Percentiles rank a stretch among this genome's conserved stretches.
phyloP scores from a whole-genome alignment of 2,113 vertebrate genomes.

The Gallinago undulata region DNA sequence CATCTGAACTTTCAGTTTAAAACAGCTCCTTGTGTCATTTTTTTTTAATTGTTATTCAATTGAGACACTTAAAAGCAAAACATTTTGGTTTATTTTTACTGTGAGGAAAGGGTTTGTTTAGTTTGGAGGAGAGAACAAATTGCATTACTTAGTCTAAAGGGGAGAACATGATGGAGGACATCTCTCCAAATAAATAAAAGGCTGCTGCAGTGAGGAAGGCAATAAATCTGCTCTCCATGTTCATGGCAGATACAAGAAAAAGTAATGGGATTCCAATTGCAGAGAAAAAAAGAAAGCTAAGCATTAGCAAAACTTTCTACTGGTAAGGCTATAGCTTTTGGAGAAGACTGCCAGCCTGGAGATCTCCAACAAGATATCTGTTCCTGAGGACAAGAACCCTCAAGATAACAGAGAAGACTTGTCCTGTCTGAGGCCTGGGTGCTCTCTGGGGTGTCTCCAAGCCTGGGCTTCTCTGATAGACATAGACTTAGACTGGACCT shows the following conservation, averaged over 20 bases:
- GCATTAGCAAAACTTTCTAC: not conserved
- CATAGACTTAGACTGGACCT: too few species aligned
- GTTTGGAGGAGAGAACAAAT: not conserved
- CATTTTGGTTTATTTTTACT: not conserved
- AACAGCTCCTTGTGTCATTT: not conserved
- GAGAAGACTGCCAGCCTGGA: not conserved
- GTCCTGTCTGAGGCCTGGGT: not conserved
- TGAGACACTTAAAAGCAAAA: not conserved
- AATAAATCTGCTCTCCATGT: not conserved
- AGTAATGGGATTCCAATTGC: not conserved
- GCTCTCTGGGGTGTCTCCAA: not conserved
- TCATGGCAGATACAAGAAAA: not conserved
- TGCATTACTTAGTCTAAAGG: not conserved
- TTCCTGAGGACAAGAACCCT: not conserved
- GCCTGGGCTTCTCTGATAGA: not conserved
- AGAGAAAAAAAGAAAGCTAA: not conserved
- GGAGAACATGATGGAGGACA: not conserved
- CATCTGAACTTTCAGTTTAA: not conserved
- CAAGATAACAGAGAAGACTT: not conserved
- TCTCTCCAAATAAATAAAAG: not conserved
- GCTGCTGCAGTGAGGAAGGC: not conserved
- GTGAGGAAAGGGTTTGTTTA: not conserved
- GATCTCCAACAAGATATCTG: not conserved
- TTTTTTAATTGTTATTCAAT: not conserved
- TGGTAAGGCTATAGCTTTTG: not conserved